Conservation (phyloP, 2,888 invertebrate genomes). For the Phalangium opilio region DNA sequence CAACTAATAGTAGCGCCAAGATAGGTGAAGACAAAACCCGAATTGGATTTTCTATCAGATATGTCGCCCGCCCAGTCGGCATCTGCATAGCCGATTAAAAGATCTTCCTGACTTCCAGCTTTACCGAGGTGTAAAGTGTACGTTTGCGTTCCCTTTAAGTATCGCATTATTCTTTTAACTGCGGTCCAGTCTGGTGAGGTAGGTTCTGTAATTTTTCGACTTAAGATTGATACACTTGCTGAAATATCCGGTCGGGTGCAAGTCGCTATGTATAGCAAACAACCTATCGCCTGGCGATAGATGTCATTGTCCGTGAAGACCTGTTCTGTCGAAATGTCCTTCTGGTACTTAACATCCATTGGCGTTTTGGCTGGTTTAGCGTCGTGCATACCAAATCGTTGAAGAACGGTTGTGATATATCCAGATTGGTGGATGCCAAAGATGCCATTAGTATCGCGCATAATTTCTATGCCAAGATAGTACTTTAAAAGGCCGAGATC, state of each 20-base stretch:
- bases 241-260: constrained; percentile 1
- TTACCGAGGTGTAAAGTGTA: no score
- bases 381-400: neutral
- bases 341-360: neutral
- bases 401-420: neutral
- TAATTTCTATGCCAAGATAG: constrained; percentile 5
- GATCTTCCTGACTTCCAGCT: no score
- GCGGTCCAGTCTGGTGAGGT: neutral
- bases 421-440: no score
- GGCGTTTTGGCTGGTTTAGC: neutral
- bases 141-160: neutral
- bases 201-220: no score
- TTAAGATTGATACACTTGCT: neutral
- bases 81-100: constrained; percentile 12
- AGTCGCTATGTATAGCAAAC: neutral
- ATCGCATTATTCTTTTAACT: neutral
- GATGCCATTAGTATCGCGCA: neutral
- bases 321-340: no score
- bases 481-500: neutral
- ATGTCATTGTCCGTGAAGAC: no score
- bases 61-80: constrained; percentile 15
- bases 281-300: constrained; percentile 1
- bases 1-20: constrained; percentile 17
- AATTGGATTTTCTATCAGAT: constrained; percentile 13
- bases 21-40: constrained; percentile 10